These are phyloP conservation scores for Mnemiopsis leidyi DNA, from an alignment of 37 sponge, comb jelly and placozoan genomes.

Conservation along the genomic window DNA sequence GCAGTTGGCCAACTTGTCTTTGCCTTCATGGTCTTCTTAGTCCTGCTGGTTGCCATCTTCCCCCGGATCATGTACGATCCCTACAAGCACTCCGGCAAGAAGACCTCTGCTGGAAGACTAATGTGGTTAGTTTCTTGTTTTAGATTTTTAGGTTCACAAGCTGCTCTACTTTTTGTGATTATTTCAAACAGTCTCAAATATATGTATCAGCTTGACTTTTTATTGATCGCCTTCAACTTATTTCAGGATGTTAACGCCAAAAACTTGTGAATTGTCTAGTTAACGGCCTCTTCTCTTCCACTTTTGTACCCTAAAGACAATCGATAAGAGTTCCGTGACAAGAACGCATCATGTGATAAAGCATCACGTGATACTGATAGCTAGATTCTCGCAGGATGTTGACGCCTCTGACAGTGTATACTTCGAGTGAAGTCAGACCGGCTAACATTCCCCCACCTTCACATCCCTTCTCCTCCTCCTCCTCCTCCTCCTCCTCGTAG, in stretches of 20 bases:
- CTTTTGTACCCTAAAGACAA: too few relatives aligned
- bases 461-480: not conserved
- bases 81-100: not conserved
- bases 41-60: slow-evolving; percentile 11
- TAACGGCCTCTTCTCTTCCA: too few relatives aligned
- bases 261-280: too few relatives aligned
- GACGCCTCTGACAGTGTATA: not conserved
- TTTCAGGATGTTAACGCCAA: not conserved
- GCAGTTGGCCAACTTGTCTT: slow-evolving; percentile 23
- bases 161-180: too few relatives aligned
- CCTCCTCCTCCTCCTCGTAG: too few relatives aligned
- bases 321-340: too few relatives aligned
- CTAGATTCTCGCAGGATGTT: not conserved
- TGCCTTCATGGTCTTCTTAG: slow-evolving; percentile 54
- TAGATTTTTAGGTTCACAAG: not conserved
- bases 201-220: too few relatives aligned
- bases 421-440: not conserved
- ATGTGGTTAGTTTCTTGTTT: not conserved
- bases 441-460: not conserved
- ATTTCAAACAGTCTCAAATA: too few relatives aligned
- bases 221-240: too few relatives aligned
- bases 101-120: not conserved
- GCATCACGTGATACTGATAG: not conserved
- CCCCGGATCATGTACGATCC: slow-evolving; percentile 62
- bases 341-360: not conserved